Evolutionary conservation across 2,113 vertebrate genomes (phyloP).

Genomic region (Dipodomys spectabilis): DNA sequence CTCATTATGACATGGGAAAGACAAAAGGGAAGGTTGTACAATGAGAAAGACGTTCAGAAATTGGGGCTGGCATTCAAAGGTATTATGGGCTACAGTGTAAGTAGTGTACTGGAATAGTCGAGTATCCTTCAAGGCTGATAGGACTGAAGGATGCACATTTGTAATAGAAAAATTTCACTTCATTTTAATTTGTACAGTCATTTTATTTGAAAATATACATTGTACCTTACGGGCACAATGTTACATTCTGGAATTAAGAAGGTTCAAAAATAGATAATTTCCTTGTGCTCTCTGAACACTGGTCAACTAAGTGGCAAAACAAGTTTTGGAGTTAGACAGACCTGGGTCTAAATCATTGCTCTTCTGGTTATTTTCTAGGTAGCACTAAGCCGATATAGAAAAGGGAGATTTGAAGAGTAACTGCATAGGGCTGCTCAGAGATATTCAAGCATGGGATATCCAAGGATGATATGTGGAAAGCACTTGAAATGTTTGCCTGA

Average conservation of each 20-base stretch:
- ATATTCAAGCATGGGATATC: neutral
- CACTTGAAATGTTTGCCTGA: neutral
- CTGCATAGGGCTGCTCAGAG: neutral
- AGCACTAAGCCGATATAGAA: neutral
- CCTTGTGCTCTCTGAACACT: neutral
- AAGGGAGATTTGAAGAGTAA: neutral
- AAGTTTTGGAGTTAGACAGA: neutral
- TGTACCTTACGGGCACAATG: neutral
- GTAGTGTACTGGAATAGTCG: neutral
- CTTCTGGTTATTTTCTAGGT: slow-evolving; percentile 7
- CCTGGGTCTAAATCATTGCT: neutral
- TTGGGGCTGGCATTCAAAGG: neutral
- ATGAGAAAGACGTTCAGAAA: neutral
- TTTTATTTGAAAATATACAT: neutral
- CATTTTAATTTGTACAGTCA: neutral
- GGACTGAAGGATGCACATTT: neutral
- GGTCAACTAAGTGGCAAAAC: neutral
- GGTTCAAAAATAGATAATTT: neutral
- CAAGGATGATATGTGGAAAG: neutral
- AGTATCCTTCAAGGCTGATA: neutral
- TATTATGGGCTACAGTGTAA: neutral
- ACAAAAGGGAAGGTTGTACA: neutral
- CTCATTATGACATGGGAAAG: neutral
- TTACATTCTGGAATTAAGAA: neutral
- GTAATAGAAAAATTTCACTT: slow-evolving; percentile 13